Conservation (phyloP, 37 sponge, comb jelly and placozoan species). For the Tethya wilhelma region DNA sequence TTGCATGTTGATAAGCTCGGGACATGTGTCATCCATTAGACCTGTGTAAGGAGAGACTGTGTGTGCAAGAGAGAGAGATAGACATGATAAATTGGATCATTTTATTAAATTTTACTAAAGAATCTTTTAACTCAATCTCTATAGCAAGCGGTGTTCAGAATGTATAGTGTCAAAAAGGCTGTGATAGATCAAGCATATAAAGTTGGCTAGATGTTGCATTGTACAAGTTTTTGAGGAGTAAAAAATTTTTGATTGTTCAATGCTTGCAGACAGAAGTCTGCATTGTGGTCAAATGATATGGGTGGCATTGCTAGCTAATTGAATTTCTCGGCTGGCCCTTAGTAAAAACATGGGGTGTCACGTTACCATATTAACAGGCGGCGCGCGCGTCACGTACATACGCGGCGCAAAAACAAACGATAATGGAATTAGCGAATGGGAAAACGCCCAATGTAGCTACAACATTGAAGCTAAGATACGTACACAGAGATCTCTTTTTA, state of each 20-base stretch:
- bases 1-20: slow-evolving; percentile 45
- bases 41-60: slow-evolving; percentile 60
- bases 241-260: too few species aligned
- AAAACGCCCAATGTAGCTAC: too few species aligned
- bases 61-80: neutral
- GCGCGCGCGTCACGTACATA: too few species aligned
- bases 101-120: neutral
- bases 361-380: neutral
- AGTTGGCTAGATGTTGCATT: too few species aligned
- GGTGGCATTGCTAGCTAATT: slow-evolving; percentile 1
- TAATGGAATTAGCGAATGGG: too few species aligned
- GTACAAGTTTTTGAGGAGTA: too few species aligned
- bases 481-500: neutral
- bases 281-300: neutral
- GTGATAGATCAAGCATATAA: too few species aligned
- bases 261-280: too few species aligned
- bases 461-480: neutral
- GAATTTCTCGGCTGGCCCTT: too few species aligned
- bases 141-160: neutral
- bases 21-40: slow-evolving; percentile 55
- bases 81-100: neutral
- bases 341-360: slow-evolving; percentile 11
- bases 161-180: too few species aligned
- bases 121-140: neutral
- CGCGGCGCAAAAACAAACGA: too few species aligned